These are phyloP conservation scores for Platypus cylindrus DNA, from an alignment of 2,888 invertebrate species.

Conservation along the genomic window DNA sequence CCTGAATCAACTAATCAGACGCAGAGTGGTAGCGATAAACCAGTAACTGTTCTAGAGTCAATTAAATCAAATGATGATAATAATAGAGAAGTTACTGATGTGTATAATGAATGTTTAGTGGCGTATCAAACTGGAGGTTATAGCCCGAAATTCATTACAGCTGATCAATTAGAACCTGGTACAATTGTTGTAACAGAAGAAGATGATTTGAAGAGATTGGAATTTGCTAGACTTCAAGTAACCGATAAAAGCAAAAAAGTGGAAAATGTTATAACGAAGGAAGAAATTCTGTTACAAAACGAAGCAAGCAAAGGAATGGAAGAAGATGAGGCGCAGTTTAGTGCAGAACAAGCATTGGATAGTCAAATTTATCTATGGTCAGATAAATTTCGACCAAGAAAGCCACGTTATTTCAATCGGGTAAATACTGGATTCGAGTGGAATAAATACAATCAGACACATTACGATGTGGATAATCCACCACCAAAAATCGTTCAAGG, in stretches of 20 bases:
- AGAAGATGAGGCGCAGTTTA: slow-evolving; percentile 81
- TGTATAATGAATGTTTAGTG: slow-evolving; percentile 44
- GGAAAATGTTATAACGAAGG: slow-evolving; percentile 36
- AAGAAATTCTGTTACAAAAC: slow-evolving; percentile 56
- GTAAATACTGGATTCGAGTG: slow-evolving; percentile 98
- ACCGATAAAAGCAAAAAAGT: slow-evolving; percentile 46
- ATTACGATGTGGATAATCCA: slow-evolving; percentile 99
- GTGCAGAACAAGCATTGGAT: slow-evolving; percentile 77
- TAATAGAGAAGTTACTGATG: slow-evolving; percentile 38
- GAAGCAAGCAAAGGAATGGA: slow-evolving; percentile 78
- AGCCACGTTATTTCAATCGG: slow-evolving; percentile 95
- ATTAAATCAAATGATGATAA: slow-evolving; percentile 26
- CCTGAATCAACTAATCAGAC: slow-evolving; percentile 15
- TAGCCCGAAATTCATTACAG: slow-evolving; percentile 58
- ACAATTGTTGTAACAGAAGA: slow-evolving; percentile 63
- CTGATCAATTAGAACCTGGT: slow-evolving; percentile 56
- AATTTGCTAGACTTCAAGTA: slow-evolving; percentile 58
- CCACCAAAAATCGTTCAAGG: slow-evolving; percentile 99
- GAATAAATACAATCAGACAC: slow-evolving; percentile 99
- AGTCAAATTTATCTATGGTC: slow-evolving; percentile 88
- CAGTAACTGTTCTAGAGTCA: slow-evolving; percentile 16
- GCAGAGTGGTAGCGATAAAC: slow-evolving; percentile 4
- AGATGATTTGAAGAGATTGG: slow-evolving; percentile 63
- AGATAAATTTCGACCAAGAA: slow-evolving; percentile 94
- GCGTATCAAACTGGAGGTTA: slow-evolving; percentile 75